phyloP scores from a whole-genome alignment of 2,888 invertebrate genomes.

The Parochlus steinenii region DNA sequence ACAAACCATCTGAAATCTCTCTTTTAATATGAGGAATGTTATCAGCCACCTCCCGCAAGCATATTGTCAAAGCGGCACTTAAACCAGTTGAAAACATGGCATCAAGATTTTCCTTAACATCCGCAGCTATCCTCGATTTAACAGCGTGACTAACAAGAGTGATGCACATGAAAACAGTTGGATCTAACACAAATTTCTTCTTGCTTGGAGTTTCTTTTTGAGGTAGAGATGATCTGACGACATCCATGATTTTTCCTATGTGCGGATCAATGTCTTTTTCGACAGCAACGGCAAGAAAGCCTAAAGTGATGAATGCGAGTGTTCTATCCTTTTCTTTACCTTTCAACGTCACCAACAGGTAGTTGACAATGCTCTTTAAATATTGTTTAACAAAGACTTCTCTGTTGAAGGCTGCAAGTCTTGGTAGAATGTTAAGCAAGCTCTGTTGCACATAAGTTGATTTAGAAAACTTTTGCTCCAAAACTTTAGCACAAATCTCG shows the following conservation, averaged over 20 bases:
- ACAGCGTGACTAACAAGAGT: conserved; percentile 81
- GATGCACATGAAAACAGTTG: conserved; percentile 85
- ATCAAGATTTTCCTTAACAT: conserved; percentile 72
- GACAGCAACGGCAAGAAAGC: conserved; percentile 78
- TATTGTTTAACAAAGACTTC: conserved; percentile 61
- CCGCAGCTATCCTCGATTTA: conserved; percentile 54
- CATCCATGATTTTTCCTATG: conserved; percentile 71
- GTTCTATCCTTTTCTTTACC: conserved; percentile 73
- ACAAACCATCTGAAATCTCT: conserved; percentile 82
- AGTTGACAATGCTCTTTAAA: conserved; percentile 54
- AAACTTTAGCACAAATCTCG: conserved; percentile 55
- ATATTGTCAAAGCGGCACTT: conserved; percentile 77
- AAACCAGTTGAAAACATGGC: conserved; percentile 86
- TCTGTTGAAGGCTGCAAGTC: conserved; percentile 85
- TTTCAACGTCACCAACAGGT: conserved; percentile 57
- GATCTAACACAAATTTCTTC: conserved; percentile 58
- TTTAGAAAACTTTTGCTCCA: conserved; percentile 58
- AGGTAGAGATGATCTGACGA: conserved; percentile 59
- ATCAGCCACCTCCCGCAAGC: conserved; percentile 75
- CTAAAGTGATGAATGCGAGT: conserved; percentile 78
- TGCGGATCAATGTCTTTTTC: conserved; percentile 63
- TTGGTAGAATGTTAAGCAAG: conserved; percentile 70
- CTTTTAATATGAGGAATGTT: conserved; percentile 74
- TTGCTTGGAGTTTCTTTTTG: conserved; percentile 60
- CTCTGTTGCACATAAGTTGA: conserved; percentile 74